These are phyloP conservation scores for Ennomos quercinarius DNA, from an alignment of 2,888 invertebrate species.

Conservation along the genomic window DNA sequence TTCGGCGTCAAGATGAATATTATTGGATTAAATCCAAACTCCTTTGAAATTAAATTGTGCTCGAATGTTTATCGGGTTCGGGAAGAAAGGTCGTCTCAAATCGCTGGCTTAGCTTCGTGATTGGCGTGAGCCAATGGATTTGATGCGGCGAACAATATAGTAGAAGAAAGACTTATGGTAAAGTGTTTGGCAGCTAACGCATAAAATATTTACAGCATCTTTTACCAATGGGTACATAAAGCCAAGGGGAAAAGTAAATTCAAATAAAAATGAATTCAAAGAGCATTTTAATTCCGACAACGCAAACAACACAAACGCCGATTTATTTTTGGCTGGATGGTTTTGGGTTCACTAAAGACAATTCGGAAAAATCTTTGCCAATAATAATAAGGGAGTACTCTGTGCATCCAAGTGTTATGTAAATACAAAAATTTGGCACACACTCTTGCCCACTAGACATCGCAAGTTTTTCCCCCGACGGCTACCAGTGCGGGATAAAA, in stretches of 20 bases:
- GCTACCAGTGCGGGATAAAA: no score
- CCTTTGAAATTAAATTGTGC: constrained; percentile 30
- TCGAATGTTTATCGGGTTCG: constrained; percentile 19
- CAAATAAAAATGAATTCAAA: no score
- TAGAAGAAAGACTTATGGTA: not conserved
- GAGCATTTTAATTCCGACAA: no score
- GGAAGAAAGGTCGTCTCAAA: constrained; percentile 9
- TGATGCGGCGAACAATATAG: constrained; percentile 1
- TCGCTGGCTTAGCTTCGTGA: constrained; percentile 1
- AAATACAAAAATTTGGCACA: constrained; percentile 12
- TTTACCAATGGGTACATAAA: no score
- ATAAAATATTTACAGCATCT: no score
- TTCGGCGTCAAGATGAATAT: constrained; percentile 23
- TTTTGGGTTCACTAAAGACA: not conserved
- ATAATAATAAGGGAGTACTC: constrained; percentile 10
- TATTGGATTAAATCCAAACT: constrained; percentile 41
- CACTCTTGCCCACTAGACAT: no score
- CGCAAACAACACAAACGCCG: no score
- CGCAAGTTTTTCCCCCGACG: no score
- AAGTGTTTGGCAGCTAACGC: no score
- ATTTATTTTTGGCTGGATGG: no score
- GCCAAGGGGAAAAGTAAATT: no score
- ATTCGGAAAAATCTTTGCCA: constrained; percentile 4
- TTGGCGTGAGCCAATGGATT: constrained; percentile 12
- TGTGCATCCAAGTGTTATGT: not conserved